A percentile compares a stretch with the other conserved stretches of the same genome.
Conservation (phyloP, 1,140 invertebrate species). For the Pseudomyrmex cubaensis region DNA sequence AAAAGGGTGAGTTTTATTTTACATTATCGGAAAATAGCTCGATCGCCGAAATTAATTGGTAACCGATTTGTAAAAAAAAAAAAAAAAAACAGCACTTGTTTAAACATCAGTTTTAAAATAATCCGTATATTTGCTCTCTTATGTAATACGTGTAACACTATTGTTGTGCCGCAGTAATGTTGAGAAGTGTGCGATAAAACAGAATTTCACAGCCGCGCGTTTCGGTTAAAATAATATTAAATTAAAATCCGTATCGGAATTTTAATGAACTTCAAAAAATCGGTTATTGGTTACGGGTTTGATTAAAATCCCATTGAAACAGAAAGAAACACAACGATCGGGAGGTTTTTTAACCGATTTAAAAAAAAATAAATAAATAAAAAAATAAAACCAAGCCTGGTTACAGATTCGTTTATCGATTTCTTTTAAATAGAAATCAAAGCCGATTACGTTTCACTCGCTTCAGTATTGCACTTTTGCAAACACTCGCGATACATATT, state of each 20-base stretch:
- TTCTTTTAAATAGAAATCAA: constrained; percentile 63
- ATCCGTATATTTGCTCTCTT: background rate
- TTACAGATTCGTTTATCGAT: constrained; percentile 54
- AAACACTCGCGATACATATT: constrained; percentile 48
- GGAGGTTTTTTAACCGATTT: constrained; percentile 53
- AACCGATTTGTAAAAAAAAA: background rate
- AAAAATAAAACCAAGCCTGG: constrained; percentile 24
- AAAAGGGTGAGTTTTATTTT: constrained; percentile 87
- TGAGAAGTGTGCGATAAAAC: constrained; percentile 40
- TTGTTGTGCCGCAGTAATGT: constrained; percentile 41
- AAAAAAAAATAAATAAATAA: background rate
- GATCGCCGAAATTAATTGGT: background rate
- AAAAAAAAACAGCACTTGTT: background rate
- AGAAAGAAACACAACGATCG: constrained; percentile 57
- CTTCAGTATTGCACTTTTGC: constrained; percentile 50
- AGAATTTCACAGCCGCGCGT: constrained; percentile 24
- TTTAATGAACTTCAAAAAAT: constrained; percentile 62
- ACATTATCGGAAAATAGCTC: background rate
- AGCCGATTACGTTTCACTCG: constrained; percentile 58
- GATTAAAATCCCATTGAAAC: constrained; percentile 59
- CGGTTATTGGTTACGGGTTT: constrained; percentile 60
- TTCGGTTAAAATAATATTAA: constrained; percentile 57
- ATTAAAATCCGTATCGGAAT: constrained; percentile 58
- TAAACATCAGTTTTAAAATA: constrained; percentile 18
- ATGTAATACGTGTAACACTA: background rate